Conservation (phyloP, 1,140 invertebrate species). For the Drosophila kurseongensis region DNA sequence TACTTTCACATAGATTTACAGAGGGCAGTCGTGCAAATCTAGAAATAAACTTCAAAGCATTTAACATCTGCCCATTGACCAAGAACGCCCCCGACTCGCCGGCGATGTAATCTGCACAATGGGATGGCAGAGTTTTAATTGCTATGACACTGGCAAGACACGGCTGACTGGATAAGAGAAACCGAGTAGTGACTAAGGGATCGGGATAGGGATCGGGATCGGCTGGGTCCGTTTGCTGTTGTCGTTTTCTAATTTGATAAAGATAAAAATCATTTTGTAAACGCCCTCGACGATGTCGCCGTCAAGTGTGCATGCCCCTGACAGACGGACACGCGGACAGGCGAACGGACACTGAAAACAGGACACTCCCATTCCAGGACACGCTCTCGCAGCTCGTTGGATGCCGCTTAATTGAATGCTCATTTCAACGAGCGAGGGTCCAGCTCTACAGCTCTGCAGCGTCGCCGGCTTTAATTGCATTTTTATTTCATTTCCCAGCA, state of each 20-base stretch:
- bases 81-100: conserved; percentile 31
- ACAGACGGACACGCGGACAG: conserved; percentile 13
- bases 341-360: conserved; percentile 11
- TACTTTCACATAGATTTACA: conserved; percentile 31
- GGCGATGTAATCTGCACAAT: conserved; percentile 75
- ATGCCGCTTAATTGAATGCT: conserved; percentile 74
- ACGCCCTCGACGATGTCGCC: conserved; percentile 53
- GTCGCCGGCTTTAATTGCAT: conserved; percentile 75
- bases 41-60: conserved; percentile 75
- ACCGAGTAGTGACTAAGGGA: conserved; percentile 2
- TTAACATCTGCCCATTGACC: conserved; percentile 71
- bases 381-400: conserved; percentile 33
- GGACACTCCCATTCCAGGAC: conserved; percentile 29
- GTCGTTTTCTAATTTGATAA: conserved; percentile 68
- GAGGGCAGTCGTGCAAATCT: conserved; percentile 45
- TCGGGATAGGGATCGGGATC: conserved; percentile 7
- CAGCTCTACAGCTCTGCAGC: conserved; percentile 24
- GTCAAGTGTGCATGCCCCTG: conserved; percentile 53
- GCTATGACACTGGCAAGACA: conserved; percentile 74
- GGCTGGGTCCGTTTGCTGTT: conserved; percentile 23
- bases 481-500: conserved; percentile 81
- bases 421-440: conserved; percentile 57
- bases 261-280: conserved; percentile 82
- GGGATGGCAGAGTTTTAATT: conserved; percentile 77
- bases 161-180: conserved; percentile 56